phyloP scores from a whole-genome alignment of 2,113 vertebrate genomes.

The Semnornis frantzii region DNA sequence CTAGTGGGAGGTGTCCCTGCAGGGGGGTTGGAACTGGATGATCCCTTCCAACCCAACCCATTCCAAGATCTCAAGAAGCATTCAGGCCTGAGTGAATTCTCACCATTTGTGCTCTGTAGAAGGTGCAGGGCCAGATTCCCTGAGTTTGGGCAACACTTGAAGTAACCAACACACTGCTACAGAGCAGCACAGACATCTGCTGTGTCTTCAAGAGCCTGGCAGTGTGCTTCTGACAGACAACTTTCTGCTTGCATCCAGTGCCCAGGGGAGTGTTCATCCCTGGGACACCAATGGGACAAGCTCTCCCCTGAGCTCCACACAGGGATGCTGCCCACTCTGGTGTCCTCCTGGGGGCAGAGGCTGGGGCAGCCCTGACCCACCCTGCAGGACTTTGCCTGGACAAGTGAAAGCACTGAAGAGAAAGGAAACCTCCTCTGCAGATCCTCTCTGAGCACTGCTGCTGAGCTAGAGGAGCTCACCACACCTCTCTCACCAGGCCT shows the following conservation, averaged over 20 bases:
- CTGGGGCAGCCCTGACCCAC: background rate
- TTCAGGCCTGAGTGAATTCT: background rate
- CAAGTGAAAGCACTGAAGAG: background rate
- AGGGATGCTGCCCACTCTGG: too few species aligned
- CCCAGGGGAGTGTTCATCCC: too few species aligned
- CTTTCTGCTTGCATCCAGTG: background rate
- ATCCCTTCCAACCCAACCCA: too few species aligned
- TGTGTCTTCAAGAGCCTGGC: background rate
- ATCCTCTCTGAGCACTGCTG: background rate
- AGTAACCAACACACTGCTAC: accelerated
- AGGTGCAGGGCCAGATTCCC: background rate
- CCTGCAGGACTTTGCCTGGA: background rate
- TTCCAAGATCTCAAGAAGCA: background rate
- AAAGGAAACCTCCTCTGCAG: background rate
- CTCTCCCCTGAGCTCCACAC: background rate
- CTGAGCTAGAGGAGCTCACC: background rate
- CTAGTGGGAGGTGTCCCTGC: too few species aligned
- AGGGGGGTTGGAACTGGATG: too few species aligned
- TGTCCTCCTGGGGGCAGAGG: background rate
- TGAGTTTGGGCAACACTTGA: background rate
- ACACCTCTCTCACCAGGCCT: background rate
- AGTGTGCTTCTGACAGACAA: background rate
- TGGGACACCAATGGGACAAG: background rate
- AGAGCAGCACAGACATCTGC: background rate
- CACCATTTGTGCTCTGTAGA: accelerated